Evolutionary conservation across 2,113 vertebrate genomes (phyloP).

Genomic region (Tetrax tetrax): DNA sequence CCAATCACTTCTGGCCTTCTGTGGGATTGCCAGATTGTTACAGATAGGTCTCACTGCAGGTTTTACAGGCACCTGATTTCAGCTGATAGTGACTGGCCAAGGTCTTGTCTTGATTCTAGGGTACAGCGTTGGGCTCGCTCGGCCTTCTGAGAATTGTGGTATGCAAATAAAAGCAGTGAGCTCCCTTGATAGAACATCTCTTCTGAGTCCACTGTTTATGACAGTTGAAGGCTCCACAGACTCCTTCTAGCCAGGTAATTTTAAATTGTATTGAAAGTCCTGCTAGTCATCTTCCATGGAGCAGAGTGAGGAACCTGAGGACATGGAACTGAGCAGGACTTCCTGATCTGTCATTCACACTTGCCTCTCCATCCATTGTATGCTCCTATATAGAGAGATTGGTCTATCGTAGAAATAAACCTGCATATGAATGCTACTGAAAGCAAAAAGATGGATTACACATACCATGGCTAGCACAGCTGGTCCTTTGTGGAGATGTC

Average conservation of each 20-base stretch:
- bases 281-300: background rate
- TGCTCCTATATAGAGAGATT: background rate
- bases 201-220: background rate
- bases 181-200: background rate
- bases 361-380: background rate
- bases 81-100: background rate
- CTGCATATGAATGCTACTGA: background rate
- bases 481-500: background rate
- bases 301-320: background rate
- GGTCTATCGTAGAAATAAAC: background rate
- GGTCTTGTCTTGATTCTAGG: background rate
- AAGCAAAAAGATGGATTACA: background rate
- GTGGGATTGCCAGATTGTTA: background rate
- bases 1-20: background rate
- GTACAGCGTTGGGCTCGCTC: rapidly evolving
- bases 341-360: background rate
- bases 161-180: background rate
- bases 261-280: background rate
- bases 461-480: background rate
- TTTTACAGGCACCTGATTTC: background rate
- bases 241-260: background rate
- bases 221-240: background rate
- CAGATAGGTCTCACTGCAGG: background rate
- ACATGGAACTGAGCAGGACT: background rate
- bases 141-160: background rate